These are phyloP conservation scores for Hemibagrus wyckioides DNA, from an alignment of 2,113 vertebrate genomes.

Conservation along the genomic window DNA sequence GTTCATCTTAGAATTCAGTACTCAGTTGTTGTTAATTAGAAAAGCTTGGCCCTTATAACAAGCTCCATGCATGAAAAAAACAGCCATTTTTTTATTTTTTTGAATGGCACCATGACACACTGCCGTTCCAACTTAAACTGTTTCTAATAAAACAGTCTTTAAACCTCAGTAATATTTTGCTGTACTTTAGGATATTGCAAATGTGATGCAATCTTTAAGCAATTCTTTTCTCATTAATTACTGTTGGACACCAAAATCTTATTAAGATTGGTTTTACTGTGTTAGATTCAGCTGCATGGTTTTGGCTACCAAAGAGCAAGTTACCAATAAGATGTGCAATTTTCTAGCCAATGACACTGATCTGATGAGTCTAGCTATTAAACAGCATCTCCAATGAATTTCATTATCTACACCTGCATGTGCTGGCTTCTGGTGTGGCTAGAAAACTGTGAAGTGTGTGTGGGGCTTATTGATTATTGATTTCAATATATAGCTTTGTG, in stretches of 20 bases:
- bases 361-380: not conserved
- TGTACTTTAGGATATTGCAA: conserved; percentile 24
- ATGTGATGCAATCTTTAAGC: conserved; percentile 20
- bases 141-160: conserved; percentile 36
- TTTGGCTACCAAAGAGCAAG: conserved; percentile 27
- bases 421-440: not conserved
- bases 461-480: not conserved
- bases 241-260: conserved; percentile 1
- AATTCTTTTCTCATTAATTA: conserved; percentile 16
- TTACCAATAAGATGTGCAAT: conserved; percentile 30
- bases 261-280: conserved; percentile 36
- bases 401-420: not conserved
- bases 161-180: conserved; percentile 30
- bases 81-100: conserved; percentile 55
- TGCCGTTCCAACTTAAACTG: conserved; percentile 49
- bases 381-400: not conserved
- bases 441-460: not conserved
- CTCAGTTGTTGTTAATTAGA: conserved; percentile 62
- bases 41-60: conserved; percentile 46
- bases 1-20: conserved; percentile 59
- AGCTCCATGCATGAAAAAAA: conserved; percentile 57
- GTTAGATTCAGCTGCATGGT: conserved; percentile 3
- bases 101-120: conserved; percentile 48
- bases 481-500: not conserved
- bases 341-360: conserved; percentile 23